Evolutionary conservation across 2,888 invertebrate species (phyloP), one percentile per base, ranked within the genome.

Genomic region (Xestobium rufovillosum): DNA sequence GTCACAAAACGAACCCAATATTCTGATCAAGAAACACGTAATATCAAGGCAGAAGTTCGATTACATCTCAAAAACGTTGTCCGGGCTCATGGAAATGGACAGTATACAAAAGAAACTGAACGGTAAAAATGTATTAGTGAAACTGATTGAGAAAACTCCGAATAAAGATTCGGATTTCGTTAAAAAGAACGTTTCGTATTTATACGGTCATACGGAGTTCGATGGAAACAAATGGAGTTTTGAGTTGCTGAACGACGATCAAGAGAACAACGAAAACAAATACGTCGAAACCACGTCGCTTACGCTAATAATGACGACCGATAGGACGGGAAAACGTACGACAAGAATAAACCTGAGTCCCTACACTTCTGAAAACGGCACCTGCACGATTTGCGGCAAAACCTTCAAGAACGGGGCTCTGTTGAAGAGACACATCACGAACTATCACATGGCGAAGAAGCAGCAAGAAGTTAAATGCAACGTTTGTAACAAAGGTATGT

Each of bases 301-400:
- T 3, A 68, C 67, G 1, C 61, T 71, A 40, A 61, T 66, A 38
- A 66, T 69, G 43, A 66, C 67, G 1, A 60, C 65, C 17, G 67
- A 68, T 45, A 63, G 65, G 27, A 56, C 63, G 34, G 67, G 67
- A 1, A 59, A 63, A 31, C 65, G 66, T 42, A 52, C 63, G 34
- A 68, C 69, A 3, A 65, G 66, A 50, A 69, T 70, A 10, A 67
- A 53, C 10, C 43, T 60, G 14, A 51, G 53, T 26, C 49, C 50
- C 4, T 40, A 34, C 4, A 8, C n/a, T 6, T 8, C n/a, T 6
- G 36, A 44, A 4, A 40, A 41, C 10, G 34, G 34, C 3, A 41
- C 29, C 8, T 58, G 58, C 34, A 32, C 36, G 2, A 37, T 49
- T 6, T 58, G 57, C 25, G 39, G 40, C 2, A 47, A 48, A 29